Evolutionary conservation across 2,113 vertebrate genomes (phyloP).

Genomic region (Leucopternis melanops): DNA sequence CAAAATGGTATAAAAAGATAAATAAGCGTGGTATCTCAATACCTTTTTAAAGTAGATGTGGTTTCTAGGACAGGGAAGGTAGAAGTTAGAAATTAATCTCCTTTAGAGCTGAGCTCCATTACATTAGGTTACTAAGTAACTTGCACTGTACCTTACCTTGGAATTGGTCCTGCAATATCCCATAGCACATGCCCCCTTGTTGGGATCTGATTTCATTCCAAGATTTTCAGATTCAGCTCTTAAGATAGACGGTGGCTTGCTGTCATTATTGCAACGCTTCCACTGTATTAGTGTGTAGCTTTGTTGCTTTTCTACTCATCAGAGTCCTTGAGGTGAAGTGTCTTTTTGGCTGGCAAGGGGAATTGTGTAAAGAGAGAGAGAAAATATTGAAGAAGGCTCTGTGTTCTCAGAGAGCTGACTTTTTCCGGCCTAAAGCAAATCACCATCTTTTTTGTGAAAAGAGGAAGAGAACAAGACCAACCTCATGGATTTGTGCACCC

Average conservation of each 20-base stretch:
- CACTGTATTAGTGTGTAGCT: rapidly evolving
- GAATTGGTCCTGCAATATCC: neutral
- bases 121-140: neutral
- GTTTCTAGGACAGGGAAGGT: neutral
- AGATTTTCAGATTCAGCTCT: neutral
- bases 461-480: neutral
- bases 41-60: neutral
- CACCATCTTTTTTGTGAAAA: neutral
- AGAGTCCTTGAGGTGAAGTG: neutral
- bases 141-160: neutral
- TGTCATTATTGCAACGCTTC: neutral
- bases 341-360: neutral
- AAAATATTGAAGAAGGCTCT: neutral
- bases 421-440: neutral
- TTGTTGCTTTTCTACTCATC: neutral
- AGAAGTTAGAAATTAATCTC: neutral
- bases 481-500: neutral
- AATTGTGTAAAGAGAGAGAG: neutral
- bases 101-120: neutral
- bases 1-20: neutral
- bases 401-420: neutral
- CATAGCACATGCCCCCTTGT: neutral
- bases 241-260: rapidly evolving
- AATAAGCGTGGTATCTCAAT: neutral
- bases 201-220: neutral